Percentiles rank a stretch among this genome's conserved stretches.
These are phyloP conservation scores for Diarsia rubi DNA, from an alignment of 2,888 invertebrate genomes.

Conservation along the genomic window DNA sequence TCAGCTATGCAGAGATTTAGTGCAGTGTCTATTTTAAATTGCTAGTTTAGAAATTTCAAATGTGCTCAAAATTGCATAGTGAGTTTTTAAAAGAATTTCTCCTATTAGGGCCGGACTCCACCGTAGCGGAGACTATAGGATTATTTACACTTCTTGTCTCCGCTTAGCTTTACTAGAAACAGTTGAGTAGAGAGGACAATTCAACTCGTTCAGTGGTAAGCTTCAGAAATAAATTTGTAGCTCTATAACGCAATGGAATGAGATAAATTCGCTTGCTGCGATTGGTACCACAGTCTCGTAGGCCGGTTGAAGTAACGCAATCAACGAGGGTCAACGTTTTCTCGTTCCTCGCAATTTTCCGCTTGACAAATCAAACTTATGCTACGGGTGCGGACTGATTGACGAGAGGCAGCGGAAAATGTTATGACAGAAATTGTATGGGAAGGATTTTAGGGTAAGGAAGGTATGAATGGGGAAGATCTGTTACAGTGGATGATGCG, in stretches of 20 bases:
- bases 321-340: constrained; percentile 77
- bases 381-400: constrained; percentile 58
- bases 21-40: neutral
- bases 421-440: neutral
- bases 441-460: neutral
- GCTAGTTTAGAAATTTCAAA: neutral
- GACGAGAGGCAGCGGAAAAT: constrained; percentile 52
- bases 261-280: constrained; percentile 33
- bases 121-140: too few species aligned
- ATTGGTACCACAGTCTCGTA: constrained; percentile 24
- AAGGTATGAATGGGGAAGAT: neutral
- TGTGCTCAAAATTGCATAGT: neutral
- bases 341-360: constrained; percentile 82
- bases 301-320: constrained; percentile 58
- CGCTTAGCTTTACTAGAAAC: too few species aligned
- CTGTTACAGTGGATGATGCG: neutral
- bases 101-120: too few species aligned
- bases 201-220: neutral
- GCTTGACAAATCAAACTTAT: constrained; percentile 83
- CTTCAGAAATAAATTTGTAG: constrained; percentile 3
- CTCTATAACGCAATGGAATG: constrained; percentile 31
- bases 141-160: too few species aligned
- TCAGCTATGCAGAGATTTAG: constrained; percentile 23
- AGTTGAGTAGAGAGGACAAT: neutral
- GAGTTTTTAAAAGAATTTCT: neutral